These are phyloP conservation scores for Phaonia tiefii DNA, from an alignment of 2,888 invertebrate genomes.

Conservation along the genomic window DNA sequence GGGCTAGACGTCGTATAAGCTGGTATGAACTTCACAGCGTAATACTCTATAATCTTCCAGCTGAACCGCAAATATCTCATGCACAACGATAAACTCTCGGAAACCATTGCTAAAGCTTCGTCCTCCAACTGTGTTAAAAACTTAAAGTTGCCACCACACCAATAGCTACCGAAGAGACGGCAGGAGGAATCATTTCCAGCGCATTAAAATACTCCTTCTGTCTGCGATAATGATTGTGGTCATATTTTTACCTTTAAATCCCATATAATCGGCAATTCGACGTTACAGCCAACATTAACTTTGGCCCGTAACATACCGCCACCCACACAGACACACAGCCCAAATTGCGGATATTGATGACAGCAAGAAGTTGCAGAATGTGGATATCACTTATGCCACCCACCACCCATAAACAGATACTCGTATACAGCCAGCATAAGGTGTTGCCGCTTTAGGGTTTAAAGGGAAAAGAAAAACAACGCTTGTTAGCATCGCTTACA, in stretches of 20 bases:
- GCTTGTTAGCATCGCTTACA: constrained; percentile 17
- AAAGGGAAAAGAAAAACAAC: neutral
- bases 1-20: too few relatives aligned
- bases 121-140: constrained; percentile 1
- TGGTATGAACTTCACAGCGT: too few relatives aligned
- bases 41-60: constrained; percentile 50
- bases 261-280: constrained; percentile 64
- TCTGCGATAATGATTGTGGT: constrained; percentile 61
- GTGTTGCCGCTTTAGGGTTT: constrained; percentile 1
- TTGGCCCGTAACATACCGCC: constrained; percentile 18
- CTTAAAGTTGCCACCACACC: too few relatives aligned
- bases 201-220: constrained; percentile 1
- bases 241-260: constrained; percentile 63
- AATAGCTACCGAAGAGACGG: too few relatives aligned
- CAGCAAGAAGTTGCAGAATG: constrained; percentile 13
- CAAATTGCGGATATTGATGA: neutral
- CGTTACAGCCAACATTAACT: constrained; percentile 49
- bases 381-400: constrained; percentile 26
- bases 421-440: constrained; percentile 26
- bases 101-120: constrained; percentile 14
- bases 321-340: neutral
- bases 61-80: constrained; percentile 34
- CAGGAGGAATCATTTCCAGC: too few relatives aligned
- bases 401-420: neutral
- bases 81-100: constrained; percentile 40